phyloP scores from a whole-genome alignment of 1,140 invertebrate species.

The Trichonephila clavipes region DNA sequence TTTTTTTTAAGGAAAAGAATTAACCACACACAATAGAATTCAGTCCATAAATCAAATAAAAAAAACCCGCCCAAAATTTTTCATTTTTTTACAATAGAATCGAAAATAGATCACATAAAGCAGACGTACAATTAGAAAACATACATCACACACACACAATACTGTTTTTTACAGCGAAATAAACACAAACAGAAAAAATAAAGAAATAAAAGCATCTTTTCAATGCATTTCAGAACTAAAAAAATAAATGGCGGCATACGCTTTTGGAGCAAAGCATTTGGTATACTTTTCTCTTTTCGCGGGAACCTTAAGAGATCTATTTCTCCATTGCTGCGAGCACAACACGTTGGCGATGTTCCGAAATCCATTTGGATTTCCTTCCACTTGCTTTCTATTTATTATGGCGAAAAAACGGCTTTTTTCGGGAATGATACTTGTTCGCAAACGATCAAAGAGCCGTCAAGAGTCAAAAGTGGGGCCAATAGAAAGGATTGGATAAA shows the following conservation, averaged over 20 bases:
- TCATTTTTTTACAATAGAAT: neutral
- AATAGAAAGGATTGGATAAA: neutral
- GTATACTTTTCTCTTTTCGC: neutral
- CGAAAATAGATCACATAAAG: neutral
- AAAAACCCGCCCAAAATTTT: neutral
- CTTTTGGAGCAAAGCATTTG: constrained; percentile 34
- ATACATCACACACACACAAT: constrained; percentile 15
- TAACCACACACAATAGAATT: no score
- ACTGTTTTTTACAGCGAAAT: neutral
- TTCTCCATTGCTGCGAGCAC: constrained; percentile 14
- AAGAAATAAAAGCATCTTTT: neutral
- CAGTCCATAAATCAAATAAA: no score
- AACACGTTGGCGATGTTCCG: constrained; percentile 41
- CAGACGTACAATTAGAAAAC: neutral
- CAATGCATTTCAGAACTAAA: neutral
- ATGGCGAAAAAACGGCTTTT: constrained; percentile 28
- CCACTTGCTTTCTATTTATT: neutral
- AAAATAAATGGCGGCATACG: neutral
- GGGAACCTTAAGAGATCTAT: constrained; percentile 31
- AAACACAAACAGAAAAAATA: constrained; percentile 18
- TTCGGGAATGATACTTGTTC: constrained; percentile 32
- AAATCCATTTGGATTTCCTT: constrained; percentile 36
- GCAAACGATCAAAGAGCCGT: constrained; percentile 32
- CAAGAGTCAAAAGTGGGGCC: constrained; percentile 8
- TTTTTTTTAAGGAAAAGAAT: no score